Conservation (phyloP, 2,888 invertebrate species). For the Drosophila nr. fundita region DNA sequence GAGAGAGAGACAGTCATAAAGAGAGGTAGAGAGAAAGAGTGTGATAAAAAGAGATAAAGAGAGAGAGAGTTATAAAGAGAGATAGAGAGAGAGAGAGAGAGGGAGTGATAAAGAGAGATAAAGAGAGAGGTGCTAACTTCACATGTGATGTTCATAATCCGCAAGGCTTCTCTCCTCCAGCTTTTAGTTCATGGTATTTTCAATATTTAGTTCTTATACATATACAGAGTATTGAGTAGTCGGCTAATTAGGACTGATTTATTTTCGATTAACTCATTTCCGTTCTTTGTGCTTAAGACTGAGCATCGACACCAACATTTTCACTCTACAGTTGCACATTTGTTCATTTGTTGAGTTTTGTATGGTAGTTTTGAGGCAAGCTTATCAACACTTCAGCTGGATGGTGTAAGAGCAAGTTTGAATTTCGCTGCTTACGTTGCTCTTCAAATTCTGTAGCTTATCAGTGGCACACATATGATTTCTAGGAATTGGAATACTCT, state of each 20-base stretch:
- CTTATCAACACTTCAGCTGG: conserved; percentile 26
- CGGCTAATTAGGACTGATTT: background rate
- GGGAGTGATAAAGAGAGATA: too few relatives aligned
- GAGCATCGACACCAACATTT: conserved; percentile 23
- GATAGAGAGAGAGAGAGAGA: too few relatives aligned
- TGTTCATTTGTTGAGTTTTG: conserved; percentile 11
- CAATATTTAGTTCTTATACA: background rate
- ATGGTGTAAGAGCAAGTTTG: conserved; percentile 5
- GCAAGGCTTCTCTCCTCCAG: background rate
- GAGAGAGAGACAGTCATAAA: too few relatives aligned
- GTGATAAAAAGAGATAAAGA: fast-evolving
- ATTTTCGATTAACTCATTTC: conserved; percentile 50
- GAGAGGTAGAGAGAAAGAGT: fast-evolving
- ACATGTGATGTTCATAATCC: background rate
- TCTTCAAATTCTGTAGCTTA: conserved; percentile 7
- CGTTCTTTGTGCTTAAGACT: conserved; percentile 44
- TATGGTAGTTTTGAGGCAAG: conserved; percentile 13
- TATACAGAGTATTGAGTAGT: background rate
- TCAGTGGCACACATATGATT: conserved; percentile 2
- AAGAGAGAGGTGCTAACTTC: background rate
- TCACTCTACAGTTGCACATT: conserved; percentile 7
- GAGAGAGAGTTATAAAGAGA: too few relatives aligned
- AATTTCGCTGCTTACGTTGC: background rate
- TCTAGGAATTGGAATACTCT: background rate
- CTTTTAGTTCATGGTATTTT: background rate